Percentiles rank a stretch among this genome's conserved stretches.
phyloP scores from a whole-genome alignment of 2,888 invertebrate genomes.

The Spisula subtruncata region DNA sequence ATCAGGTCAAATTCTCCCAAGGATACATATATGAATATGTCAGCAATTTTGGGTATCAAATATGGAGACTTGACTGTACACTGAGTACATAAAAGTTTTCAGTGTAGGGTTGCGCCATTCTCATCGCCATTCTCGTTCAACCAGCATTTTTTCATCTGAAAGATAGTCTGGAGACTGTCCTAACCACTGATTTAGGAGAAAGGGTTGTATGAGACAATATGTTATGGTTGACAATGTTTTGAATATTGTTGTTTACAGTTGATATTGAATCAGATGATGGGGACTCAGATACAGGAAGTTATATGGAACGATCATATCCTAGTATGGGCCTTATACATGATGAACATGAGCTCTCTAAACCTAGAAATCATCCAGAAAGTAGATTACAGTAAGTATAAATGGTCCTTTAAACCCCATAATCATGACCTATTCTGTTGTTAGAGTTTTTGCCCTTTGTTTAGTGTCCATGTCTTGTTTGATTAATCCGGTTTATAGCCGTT shows the following conservation, averaged over 20 bases:
- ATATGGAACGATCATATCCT: constrained; percentile 59
- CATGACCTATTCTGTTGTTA: not conserved
- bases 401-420: too few relatives aligned
- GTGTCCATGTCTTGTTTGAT: not conserved
- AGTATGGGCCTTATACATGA: constrained; percentile 68
- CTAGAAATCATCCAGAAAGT: constrained; percentile 54
- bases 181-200: not conserved
- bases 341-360: constrained; percentile 67
- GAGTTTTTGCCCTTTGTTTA: not conserved
- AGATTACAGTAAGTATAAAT: constrained; percentile 59
- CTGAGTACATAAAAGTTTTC: too few relatives aligned
- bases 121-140: too few relatives aligned
- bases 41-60: too few relatives aligned
- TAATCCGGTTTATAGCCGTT: not conserved
- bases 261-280: constrained; percentile 38
- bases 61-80: too few relatives aligned
- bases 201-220: not conserved
- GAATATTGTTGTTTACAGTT: not conserved
- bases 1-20: too few relatives aligned
- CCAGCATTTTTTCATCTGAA: too few relatives aligned
- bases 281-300: constrained; percentile 39
- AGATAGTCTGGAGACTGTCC: too few relatives aligned
- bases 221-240: not conserved
- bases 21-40: too few relatives aligned
- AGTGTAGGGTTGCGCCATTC: too few relatives aligned